phyloP scores from a whole-genome alignment of 2,113 vertebrate species.

The Cochlearius cochlearius region DNA sequence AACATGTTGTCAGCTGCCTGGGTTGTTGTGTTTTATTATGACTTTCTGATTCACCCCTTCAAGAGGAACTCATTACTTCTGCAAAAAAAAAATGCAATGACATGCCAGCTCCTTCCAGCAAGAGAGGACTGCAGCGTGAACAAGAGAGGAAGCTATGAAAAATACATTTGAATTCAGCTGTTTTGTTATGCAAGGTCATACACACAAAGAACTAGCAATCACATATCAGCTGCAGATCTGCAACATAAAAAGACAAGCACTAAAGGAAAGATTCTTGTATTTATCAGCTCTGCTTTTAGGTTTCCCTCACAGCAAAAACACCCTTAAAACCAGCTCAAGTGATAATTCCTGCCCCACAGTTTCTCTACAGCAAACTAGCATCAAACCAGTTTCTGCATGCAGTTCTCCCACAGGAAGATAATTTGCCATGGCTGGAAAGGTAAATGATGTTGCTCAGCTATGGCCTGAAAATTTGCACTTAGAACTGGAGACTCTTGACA shows the following conservation, averaged over 20 bases:
- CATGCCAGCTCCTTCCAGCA: background rate
- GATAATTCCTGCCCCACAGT: background rate
- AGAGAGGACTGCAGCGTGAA: background rate
- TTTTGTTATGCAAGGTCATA: background rate
- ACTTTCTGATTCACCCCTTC: background rate
- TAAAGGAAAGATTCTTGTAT: background rate
- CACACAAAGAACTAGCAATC: background rate
- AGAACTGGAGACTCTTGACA: background rate
- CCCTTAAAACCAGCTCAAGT: background rate
- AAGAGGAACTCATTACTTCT: background rate
- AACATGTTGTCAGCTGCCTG: background rate
- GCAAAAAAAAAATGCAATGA: background rate
- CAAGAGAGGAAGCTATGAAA: background rate
- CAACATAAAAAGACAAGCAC: background rate
- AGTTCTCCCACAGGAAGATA: background rate
- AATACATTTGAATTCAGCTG: background rate
- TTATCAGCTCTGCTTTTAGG: background rate
- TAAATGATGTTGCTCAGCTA: background rate
- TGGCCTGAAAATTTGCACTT: background rate
- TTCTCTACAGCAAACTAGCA: background rate
- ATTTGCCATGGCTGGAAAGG: background rate
- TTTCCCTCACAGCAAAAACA: background rate
- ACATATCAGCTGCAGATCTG: background rate
- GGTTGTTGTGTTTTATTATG: background rate
- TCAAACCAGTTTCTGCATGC: background rate